A percentile compares a stretch with the other conserved stretches of the same genome.
These are phyloP conservation scores for Alligator mississippiensis DNA, from an alignment of 2,113 vertebrate species.

Conservation along the genomic window DNA sequence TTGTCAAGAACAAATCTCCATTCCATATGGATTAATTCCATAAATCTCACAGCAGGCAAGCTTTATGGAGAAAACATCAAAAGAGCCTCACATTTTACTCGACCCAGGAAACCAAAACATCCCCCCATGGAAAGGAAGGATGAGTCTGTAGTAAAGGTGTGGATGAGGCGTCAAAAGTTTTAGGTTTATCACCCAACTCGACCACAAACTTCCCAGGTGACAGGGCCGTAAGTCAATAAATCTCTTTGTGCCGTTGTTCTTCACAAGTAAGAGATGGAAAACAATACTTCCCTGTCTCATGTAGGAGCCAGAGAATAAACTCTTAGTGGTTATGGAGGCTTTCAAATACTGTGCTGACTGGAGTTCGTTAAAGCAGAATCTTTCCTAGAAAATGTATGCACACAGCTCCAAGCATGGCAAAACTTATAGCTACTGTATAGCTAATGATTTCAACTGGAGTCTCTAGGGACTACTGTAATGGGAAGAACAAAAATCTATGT, in stretches of 20 bases:
- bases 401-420: background rate
- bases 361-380: background rate
- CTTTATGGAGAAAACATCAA: background rate
- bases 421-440: background rate
- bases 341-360: background rate
- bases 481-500: background rate
- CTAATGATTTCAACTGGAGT: background rate
- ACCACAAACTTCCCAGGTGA: background rate
- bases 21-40: background rate
- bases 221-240: background rate
- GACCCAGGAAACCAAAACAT: background rate
- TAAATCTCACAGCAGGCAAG: background rate
- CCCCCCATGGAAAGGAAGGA: background rate
- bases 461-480: background rate
- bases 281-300: background rate
- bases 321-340: background rate
- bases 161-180: background rate
- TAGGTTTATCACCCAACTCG: background rate
- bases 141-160: background rate
- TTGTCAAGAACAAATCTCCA: background rate
- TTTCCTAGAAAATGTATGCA: background rate
- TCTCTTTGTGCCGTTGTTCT: background rate
- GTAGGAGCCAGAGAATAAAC: background rate
- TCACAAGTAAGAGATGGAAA: background rate
- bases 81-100: background rate